Conservation (phyloP, 2,888 invertebrate genomes). For the Oscheius onirici region DNA sequence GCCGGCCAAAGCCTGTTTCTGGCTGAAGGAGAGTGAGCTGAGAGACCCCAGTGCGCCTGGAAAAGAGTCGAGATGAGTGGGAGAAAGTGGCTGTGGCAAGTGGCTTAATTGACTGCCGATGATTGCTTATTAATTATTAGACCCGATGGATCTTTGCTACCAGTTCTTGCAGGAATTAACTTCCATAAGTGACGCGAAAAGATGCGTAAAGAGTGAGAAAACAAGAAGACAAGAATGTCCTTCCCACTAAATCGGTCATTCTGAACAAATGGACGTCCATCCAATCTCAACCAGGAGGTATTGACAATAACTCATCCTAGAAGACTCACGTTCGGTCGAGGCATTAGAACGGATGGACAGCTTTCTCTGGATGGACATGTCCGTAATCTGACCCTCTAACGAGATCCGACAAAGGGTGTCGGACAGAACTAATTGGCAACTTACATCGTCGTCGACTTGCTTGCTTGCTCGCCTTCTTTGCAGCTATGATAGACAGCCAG, state of each 20-base stretch:
- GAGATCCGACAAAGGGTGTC: constrained; percentile 3
- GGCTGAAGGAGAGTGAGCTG: constrained; percentile 54
- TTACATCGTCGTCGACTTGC: neutral
- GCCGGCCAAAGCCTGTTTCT: constrained; percentile 57
- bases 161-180: too few species aligned
- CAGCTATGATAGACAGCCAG: constrained; percentile 16
- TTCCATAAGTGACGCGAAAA: too few species aligned
- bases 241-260: too few species aligned
- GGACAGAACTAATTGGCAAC: constrained; percentile 1
- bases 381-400: neutral
- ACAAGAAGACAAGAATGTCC: too few species aligned
- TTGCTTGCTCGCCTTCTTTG: neutral
- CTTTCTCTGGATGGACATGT: constrained; percentile 23
- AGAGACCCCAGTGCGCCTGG: constrained; percentile 53
- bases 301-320: too few species aligned
- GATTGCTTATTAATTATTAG: too few species aligned
- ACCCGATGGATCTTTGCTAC: too few species aligned
- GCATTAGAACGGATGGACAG: constrained; percentile 7
- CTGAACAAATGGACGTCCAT: too few species aligned
- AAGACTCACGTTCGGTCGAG: constrained; percentile 5
- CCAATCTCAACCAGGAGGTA: too few species aligned
- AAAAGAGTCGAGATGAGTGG: constrained; percentile 23
- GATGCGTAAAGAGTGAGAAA: too few species aligned
- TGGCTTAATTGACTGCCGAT: too few species aligned
- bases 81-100: neutral